These are phyloP conservation scores for Casuarius casuarius DNA, from an alignment of 2,113 vertebrate genomes.

Conservation along the genomic window DNA sequence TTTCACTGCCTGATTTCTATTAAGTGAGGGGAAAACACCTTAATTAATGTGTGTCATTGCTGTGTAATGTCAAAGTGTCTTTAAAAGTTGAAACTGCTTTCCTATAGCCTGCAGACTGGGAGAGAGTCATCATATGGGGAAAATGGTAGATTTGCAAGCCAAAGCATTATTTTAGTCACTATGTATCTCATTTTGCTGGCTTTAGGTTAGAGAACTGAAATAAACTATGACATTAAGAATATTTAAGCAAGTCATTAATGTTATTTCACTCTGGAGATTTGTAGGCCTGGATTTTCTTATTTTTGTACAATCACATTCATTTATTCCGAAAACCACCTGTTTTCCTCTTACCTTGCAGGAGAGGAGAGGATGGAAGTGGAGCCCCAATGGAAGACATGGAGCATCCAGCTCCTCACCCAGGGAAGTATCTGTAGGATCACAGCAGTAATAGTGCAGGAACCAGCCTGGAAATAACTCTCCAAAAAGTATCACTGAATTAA, in stretches of 20 bases:
- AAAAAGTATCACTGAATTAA: neutral
- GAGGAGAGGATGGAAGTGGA: neutral
- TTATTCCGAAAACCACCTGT: neutral
- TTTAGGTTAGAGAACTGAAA: neutral
- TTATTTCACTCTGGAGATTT: neutral
- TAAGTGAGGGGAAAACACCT: neutral
- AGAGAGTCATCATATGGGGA: neutral
- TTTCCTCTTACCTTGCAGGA: neutral
- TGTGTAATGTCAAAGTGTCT: neutral
- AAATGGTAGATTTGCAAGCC: neutral
- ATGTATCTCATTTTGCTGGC: neutral
- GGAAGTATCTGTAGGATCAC: neutral
- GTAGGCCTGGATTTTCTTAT: neutral
- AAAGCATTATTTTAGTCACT: neutral
- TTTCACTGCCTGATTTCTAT: neutral
- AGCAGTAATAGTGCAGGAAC: neutral
- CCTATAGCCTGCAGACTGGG: neutral
- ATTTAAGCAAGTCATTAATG: neutral
- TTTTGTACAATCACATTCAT: neutral
- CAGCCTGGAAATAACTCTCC: neutral
- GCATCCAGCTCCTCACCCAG: neutral
- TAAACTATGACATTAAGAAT: neutral
- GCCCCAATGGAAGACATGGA: neutral
- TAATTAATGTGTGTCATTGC: neutral
- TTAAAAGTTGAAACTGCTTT: neutral